phyloP scores from a whole-genome alignment of 1,140 invertebrate genomes.

The Lasioglossum albipes region DNA sequence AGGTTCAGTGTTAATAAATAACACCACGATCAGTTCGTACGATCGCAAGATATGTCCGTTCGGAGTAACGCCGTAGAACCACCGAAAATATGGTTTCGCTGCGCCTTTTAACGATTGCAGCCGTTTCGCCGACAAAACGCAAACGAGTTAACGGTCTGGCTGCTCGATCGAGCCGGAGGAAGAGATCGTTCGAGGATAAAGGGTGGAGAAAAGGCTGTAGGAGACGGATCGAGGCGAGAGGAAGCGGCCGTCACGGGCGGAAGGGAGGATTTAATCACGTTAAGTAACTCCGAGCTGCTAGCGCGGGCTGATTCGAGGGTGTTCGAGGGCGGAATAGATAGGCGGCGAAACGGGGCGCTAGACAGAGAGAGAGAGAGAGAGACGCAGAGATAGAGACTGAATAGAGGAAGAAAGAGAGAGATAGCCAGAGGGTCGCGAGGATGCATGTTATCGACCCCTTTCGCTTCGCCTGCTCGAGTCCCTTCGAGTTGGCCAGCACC shows the following conservation, averaged over 20 bases:
- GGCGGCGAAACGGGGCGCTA: not conserved
- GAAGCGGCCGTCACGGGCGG: conserved; percentile 12
- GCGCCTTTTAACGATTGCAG: not conserved
- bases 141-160: conserved; percentile 36
- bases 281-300: conserved; percentile 61
- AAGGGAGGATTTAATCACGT: conserved; percentile 63
- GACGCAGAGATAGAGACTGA: not conserved
- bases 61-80: too few relatives aligned
- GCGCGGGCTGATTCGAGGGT: conserved; percentile 48
- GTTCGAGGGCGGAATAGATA: conserved; percentile 54
- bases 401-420: too few relatives aligned
- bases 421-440: not conserved
- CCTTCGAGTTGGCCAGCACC: conserved; percentile 21
- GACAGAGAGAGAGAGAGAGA: not conserved
- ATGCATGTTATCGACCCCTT: conserved; percentile 62
- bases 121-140: conserved; percentile 39
- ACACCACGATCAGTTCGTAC: too few relatives aligned
- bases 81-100: too few relatives aligned
- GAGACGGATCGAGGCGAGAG: conserved; percentile 45
- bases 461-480: conserved; percentile 46
- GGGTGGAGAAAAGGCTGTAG: not conserved
- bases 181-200: conserved; percentile 33
- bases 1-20: too few relatives aligned
- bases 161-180: conserved; percentile 7
- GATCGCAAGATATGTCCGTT: too few relatives aligned